Evolutionary conservation across 2,797 vertebrate species (phyloP).

Genomic region (Mareca penelope): DNA sequence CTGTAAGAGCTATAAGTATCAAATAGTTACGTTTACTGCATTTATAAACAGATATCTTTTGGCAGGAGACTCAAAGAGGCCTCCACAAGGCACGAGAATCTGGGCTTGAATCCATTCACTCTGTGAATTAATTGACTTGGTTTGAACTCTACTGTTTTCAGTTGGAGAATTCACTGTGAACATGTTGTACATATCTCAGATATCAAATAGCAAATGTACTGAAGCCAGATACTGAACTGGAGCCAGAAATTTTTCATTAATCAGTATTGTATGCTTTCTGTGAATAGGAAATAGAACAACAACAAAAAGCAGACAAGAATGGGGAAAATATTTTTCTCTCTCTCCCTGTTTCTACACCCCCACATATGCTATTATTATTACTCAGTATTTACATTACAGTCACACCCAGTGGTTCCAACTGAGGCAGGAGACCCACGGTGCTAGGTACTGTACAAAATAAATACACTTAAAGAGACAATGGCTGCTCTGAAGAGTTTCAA

Average conservation of each 20-base stretch:
- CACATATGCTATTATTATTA: conserved; percentile 73
- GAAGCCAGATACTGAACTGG: conserved; percentile 82
- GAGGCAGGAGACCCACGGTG: conserved; percentile 32
- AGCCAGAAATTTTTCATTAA: conserved; percentile 83
- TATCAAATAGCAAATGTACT: conserved; percentile 86
- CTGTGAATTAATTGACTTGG: conserved; percentile 87
- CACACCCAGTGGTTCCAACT: conserved; percentile 63
- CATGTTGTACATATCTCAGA: conserved; percentile 88
- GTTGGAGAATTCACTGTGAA: conserved; percentile 89
- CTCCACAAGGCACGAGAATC: conserved; percentile 82
- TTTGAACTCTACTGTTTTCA: conserved; percentile 88
- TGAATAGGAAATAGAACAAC: conserved; percentile 81
- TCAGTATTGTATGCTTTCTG: conserved; percentile 79
- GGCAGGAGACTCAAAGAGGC: conserved; percentile 83
- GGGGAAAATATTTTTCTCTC: conserved; percentile 77
- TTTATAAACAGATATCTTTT: conserved; percentile 86
- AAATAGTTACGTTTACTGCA: conserved; percentile 80
- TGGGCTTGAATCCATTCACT: conserved; percentile 86
- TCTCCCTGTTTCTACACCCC: conserved; percentile 69
- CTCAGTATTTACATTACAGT: conserved; percentile 71
- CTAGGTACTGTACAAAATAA: conserved; percentile 55
- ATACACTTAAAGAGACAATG: conserved; percentile 41
- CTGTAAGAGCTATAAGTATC: conserved; percentile 78
- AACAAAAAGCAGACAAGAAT: conserved; percentile 77
- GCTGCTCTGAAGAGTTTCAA: conserved; percentile 17